Evolutionary conservation across 2,888 invertebrate species (phyloP).

Genomic region (Vesta saturnalis): DNA sequence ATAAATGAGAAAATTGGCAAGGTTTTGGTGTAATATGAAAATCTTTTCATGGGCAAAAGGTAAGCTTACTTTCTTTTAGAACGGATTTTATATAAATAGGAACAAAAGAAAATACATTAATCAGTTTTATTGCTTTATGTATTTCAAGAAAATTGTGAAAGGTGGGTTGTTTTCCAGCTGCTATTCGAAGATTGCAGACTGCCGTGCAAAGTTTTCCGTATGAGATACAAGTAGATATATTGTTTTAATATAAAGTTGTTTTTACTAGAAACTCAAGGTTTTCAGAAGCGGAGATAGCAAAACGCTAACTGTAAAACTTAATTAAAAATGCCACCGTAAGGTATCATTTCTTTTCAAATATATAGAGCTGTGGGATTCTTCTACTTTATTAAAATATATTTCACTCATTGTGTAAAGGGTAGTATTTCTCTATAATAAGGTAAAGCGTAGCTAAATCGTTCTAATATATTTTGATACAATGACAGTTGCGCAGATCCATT

Average conservation of each 20-base stretch:
- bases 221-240: constrained; percentile 25
- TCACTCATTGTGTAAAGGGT: background rate
- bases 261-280: constrained; percentile 27
- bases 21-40: too few relatives aligned
- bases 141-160: constrained; percentile 11
- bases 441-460: background rate
- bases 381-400: constrained; percentile 12
- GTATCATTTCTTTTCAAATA: constrained; percentile 12
- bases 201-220: constrained; percentile 22
- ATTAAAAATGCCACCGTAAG: constrained; percentile 26
- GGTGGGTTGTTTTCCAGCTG: constrained; percentile 13
- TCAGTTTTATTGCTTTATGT: constrained; percentile 24
- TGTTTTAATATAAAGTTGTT: constrained; percentile 32
- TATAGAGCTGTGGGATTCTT: background rate
- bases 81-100: background rate
- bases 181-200: constrained; percentile 17
- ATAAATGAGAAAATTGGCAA: too few relatives aligned
- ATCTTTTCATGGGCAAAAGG: too few relatives aligned
- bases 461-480: constrained; percentile 8
- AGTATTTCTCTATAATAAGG: background rate
- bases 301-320: constrained; percentile 19
- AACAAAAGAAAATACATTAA: constrained; percentile 21
- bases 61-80: too few relatives aligned
- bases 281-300: constrained; percentile 23
- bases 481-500: constrained; percentile 16